Evolutionary conservation across 2,797 vertebrate genomes (phyloP).

Genomic region (Paratrypauchen microcephalus): DNA sequence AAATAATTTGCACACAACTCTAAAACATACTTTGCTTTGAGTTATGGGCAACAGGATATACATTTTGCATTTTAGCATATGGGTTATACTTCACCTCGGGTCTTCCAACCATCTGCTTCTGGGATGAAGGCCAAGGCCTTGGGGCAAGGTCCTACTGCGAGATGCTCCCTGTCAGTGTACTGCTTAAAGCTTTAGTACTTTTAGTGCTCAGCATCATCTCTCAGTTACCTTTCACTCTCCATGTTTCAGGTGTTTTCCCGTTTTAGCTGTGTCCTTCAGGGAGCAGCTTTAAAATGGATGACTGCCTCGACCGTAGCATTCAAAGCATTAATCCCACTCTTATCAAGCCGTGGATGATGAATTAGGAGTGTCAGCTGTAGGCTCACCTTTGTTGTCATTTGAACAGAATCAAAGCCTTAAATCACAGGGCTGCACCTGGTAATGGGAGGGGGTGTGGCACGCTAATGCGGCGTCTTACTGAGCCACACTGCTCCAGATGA

Average conservation of each 20-base stretch:
- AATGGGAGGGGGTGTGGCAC: conserved; percentile 67
- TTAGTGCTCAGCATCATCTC: conserved; percentile 40
- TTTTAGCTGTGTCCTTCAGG: conserved; percentile 72
- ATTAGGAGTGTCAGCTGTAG: conserved; percentile 76
- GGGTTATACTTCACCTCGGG: conserved; percentile 78
- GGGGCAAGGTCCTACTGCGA: conserved; percentile 59
- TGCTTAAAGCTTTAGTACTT: conserved; percentile 39
- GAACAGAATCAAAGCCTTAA: conserved; percentile 84
- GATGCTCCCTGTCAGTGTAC: conserved; percentile 30
- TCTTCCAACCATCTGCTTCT: conserved; percentile 79
- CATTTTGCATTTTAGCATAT: conserved; percentile 71
- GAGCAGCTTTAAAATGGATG: conserved; percentile 77
- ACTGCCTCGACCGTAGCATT: conserved; percentile 76
- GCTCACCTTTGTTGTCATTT: conserved; percentile 82
- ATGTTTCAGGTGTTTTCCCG: conserved; percentile 77
- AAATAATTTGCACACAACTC: neutral
- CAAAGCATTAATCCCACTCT: conserved; percentile 82
- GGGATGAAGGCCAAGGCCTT: conserved; percentile 72
- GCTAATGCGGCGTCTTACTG: conserved; percentile 71
- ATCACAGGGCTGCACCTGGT: conserved; percentile 80
- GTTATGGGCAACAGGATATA: conserved; percentile 26
- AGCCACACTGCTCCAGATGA: conserved; percentile 71
- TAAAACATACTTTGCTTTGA: conserved; percentile 4
- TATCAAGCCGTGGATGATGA: conserved; percentile 80
- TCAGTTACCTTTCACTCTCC: conserved; percentile 53